These are phyloP conservation scores for Otocyon megalotis DNA, from an alignment of 2,113 vertebrate species.

Conservation along the genomic window DNA sequence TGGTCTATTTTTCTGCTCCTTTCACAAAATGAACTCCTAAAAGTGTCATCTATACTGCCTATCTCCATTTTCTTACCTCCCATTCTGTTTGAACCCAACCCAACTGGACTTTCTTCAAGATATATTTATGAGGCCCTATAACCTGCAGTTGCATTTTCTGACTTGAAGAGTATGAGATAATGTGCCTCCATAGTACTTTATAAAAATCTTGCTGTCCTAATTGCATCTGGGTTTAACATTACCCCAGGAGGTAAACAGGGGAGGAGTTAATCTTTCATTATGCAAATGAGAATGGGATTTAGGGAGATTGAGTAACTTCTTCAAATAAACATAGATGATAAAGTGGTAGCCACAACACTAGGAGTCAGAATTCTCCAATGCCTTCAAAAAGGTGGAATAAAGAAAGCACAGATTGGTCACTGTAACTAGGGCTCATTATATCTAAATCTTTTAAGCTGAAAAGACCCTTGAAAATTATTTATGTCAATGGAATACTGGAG, in stretches of 20 bases:
- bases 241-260: background rate
- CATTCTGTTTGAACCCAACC: background rate
- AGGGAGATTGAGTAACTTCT: background rate
- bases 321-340: background rate
- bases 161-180: background rate
- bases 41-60: background rate
- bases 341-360: background rate
- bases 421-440: background rate
- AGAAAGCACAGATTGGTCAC: background rate
- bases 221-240: background rate
- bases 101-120: background rate
- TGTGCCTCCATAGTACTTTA: background rate
- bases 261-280: conserved; percentile 1
- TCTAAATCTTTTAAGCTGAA: conserved; percentile 1
- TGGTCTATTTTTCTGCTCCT: background rate
- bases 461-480: background rate
- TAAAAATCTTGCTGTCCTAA: background rate
- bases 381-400: background rate
- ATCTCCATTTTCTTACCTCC: background rate
- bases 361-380: background rate
- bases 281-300: background rate
- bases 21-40: background rate
- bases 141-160: background rate
- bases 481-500: background rate
- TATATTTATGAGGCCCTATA: background rate